These are phyloP conservation scores for Eospalax fontanierii DNA, from an alignment of 2,797 vertebrate species.

Conservation along the genomic window DNA sequence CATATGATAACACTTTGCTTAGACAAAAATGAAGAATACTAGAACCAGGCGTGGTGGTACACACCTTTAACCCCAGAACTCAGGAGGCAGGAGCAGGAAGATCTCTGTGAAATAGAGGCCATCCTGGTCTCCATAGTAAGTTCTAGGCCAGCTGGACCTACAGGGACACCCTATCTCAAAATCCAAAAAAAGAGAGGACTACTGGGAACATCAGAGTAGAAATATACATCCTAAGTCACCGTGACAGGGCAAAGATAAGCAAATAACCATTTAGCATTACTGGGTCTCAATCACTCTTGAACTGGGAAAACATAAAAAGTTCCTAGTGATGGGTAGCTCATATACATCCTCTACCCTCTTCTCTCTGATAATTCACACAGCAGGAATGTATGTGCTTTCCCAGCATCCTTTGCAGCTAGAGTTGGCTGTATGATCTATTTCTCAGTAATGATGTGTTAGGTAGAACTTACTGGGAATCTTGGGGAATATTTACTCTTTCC, in stretches of 20 bases:
- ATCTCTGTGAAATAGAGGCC: too few species aligned
- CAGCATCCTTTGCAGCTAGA: background rate
- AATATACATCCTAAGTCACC: background rate
- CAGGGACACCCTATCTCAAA: too few species aligned
- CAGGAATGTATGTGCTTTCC: background rate
- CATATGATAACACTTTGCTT: constrained; percentile 1
- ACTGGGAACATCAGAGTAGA: background rate
- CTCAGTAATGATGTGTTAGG: background rate
- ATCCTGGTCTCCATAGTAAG: too few species aligned
- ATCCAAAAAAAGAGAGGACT: too few species aligned
- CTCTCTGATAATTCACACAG: background rate
- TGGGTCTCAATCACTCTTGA: constrained; percentile 14
- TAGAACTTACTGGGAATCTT: background rate
- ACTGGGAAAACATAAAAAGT: background rate
- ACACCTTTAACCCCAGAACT: too few species aligned
- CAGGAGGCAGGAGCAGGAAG: too few species aligned
- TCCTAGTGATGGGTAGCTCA: background rate
- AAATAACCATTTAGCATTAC: background rate
- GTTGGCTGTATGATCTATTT: background rate
- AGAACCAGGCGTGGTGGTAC: too few species aligned
- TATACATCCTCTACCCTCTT: background rate
- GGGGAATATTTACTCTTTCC: background rate
- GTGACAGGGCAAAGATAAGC: background rate
- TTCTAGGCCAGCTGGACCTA: too few species aligned
- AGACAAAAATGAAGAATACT: constrained; percentile 24